phyloP scores from a whole-genome alignment of 2,113 vertebrate genomes.

The Bubo bubo region DNA sequence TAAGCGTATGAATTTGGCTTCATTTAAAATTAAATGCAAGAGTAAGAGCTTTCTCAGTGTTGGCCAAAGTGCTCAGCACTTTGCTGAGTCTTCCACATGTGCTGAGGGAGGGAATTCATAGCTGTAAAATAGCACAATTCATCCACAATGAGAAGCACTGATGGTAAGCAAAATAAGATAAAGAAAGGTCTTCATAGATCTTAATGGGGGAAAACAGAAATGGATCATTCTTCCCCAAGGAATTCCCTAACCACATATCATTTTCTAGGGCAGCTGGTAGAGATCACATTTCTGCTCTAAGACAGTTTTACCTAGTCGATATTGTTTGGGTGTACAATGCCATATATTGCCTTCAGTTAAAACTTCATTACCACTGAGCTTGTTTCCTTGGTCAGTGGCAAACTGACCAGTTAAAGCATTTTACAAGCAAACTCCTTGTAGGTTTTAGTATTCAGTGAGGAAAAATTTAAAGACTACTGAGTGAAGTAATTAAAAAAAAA shows the following conservation, averaged over 20 bases:
- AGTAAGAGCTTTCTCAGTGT: background rate
- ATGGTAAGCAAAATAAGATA: background rate
- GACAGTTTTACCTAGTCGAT: background rate
- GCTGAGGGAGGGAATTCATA: background rate
- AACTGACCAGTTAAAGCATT: background rate
- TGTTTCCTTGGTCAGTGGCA: background rate
- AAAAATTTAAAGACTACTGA: background rate
- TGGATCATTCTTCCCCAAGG: background rate
- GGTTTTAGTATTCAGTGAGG: background rate
- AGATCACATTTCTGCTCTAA: background rate
- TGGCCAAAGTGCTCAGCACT: background rate
- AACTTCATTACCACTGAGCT: background rate
- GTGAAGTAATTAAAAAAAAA: background rate
- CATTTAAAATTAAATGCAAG: background rate
- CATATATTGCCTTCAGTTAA: background rate
- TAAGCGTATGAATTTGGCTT: background rate
- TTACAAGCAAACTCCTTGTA: background rate
- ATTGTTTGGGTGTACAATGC: background rate
- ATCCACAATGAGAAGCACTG: background rate
- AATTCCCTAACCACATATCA: background rate
- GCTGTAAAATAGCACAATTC: background rate
- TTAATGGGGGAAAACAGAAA: background rate
- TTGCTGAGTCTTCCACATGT: background rate
- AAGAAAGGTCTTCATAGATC: background rate
- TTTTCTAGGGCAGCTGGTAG: background rate